phyloP scores from a whole-genome alignment of 2,797 vertebrate species.

The Percopsis omiscomaycus region DNA sequence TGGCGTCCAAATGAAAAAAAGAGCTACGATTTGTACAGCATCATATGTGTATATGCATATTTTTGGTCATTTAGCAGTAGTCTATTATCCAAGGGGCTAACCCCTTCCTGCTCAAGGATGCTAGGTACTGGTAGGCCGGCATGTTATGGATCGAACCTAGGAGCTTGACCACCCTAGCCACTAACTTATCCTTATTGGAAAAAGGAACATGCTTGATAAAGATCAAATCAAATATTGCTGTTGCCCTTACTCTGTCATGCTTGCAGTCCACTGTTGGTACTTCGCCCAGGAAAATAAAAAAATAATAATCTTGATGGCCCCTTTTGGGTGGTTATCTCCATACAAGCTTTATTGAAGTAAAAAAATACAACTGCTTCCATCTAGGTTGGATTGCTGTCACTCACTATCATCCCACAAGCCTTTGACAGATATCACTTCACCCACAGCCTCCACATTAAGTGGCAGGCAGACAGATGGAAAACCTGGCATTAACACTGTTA shows the following conservation, averaged over 20 bases:
- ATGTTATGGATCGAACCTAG: too few relatives aligned
- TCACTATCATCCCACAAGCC: background rate
- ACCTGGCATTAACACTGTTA: conserved; percentile 8
- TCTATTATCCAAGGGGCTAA: background rate
- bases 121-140: too few relatives aligned
- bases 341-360: conserved; percentile 12
- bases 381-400: background rate
- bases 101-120: background rate
- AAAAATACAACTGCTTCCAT: background rate
- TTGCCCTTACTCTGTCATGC: conserved; percentile 32
- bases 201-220: conserved; percentile 3
- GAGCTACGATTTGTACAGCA: conserved; percentile 35
- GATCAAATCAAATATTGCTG: conserved; percentile 16
- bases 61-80: conserved; percentile 26
- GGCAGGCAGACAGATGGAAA: conserved; percentile 9
- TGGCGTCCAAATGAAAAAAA: conserved; percentile 36
- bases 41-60: conserved; percentile 30
- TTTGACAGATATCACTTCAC: background rate
- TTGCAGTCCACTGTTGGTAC: conserved; percentile 39
- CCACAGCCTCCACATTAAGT: background rate
- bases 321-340: conserved; percentile 66
- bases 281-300: conserved; percentile 33
- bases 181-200: background rate
- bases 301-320: conserved; percentile 65
- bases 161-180: background rate